Evolutionary conservation across 2,797 vertebrate genomes (phyloP).

Genomic region (Spizella passerina): DNA sequence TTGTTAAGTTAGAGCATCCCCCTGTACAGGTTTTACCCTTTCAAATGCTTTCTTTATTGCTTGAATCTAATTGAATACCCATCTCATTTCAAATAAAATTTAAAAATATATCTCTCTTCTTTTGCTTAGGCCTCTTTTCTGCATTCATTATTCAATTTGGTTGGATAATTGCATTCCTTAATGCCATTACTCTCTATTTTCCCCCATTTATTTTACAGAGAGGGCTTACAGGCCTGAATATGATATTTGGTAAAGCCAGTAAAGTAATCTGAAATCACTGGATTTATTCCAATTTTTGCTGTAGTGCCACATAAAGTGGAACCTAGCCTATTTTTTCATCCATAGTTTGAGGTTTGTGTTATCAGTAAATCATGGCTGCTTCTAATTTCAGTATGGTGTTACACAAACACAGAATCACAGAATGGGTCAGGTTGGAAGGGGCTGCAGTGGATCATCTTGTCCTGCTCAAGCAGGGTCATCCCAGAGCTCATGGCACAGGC

Average conservation of each 20-base stretch:
- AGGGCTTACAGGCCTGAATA: conserved; percentile 3
- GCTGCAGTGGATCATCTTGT: not conserved
- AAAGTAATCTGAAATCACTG: conserved; percentile 33
- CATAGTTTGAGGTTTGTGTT: not conserved
- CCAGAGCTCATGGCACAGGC: not conserved
- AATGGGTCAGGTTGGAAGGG: not conserved
- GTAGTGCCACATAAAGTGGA: not conserved
- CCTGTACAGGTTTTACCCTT: not conserved
- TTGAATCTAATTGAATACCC: conserved; percentile 56
- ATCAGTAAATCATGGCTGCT: not conserved
- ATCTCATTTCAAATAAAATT: conserved; percentile 57
- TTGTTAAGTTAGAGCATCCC: not conserved
- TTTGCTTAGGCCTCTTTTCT: conserved; percentile 68
- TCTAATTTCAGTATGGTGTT: not conserved
- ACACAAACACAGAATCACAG: not conserved
- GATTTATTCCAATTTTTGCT: conserved; percentile 26
- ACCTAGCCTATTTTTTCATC: not conserved
- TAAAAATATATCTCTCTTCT: conserved; percentile 51
- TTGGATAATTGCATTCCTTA: conserved; percentile 73
- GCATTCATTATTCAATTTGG: conserved; percentile 63
- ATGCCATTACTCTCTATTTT: conserved; percentile 64
- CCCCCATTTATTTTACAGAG: not conserved
- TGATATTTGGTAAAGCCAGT: conserved; percentile 36
- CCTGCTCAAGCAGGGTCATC: not conserved
- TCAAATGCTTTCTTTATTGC: conserved; percentile 28